Evolutionary conservation across 2,113 vertebrate genomes (phyloP).

Genomic region (Vidua chalybeata): DNA sequence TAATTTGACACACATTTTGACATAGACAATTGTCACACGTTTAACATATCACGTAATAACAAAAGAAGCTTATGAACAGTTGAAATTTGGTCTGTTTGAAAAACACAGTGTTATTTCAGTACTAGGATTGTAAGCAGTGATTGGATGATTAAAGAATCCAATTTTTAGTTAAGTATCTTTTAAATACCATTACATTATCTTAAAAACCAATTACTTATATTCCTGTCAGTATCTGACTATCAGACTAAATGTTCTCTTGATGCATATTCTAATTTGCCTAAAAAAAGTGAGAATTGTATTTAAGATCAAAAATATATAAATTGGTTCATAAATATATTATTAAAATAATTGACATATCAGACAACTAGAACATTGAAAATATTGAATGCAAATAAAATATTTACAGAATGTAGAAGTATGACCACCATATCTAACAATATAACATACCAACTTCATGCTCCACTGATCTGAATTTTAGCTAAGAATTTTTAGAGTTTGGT

Average conservation of each 20-base stretch:
- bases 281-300: background rate
- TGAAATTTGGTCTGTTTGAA: background rate
- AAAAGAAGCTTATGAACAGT: background rate
- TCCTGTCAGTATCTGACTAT: background rate
- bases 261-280: background rate
- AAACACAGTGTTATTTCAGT: background rate
- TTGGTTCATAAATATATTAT: background rate
- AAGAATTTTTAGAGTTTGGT: conserved; percentile 29
- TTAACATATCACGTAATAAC: background rate
- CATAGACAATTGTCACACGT: background rate
- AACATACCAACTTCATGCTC: conserved; percentile 11
- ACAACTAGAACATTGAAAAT: conserved; percentile 8
- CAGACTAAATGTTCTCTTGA: background rate
- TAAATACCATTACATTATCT: background rate
- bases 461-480: conserved; percentile 58
- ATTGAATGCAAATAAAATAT: conserved; percentile 7
- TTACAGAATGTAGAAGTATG: background rate
- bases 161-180: background rate
- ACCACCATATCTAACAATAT: background rate
- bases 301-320: background rate
- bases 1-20: conserved; percentile 45
- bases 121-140: background rate
- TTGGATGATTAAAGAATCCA: background rate
- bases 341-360: background rate
- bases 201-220: background rate